Percentiles rank a stretch among this genome's conserved stretches.
Evolutionary conservation across 2,888 invertebrate genomes (phyloP).

Genomic region (Capitulum mitella): DNA sequence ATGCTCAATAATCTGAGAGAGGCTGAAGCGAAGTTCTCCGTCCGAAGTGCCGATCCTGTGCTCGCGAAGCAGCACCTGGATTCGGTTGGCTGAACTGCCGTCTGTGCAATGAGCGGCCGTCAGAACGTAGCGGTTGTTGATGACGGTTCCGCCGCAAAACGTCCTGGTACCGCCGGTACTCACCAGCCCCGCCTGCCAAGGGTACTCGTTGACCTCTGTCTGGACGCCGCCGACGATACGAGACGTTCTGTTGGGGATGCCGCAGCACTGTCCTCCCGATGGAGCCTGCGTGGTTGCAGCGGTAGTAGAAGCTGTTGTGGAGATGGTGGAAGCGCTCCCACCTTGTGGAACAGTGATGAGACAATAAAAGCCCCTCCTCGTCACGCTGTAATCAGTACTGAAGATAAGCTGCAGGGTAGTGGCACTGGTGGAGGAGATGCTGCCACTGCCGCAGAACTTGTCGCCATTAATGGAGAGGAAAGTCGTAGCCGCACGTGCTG

Average conservation of each 20-base stretch:
- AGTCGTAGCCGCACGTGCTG: neutral
- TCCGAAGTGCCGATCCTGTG: neutral
- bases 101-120: neutral
- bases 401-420: neutral
- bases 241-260: too few relatives aligned
- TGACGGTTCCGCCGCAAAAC: neutral
- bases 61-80: neutral
- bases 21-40: too few relatives aligned
- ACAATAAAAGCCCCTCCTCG: neutral
- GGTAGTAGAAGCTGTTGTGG: too few relatives aligned
- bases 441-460: neutral
- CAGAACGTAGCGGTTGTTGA: conserved; percentile 1
- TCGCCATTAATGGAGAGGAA: neutral
- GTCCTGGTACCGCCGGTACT: neutral
- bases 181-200: neutral
- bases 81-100: neutral
- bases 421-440: neutral
- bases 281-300: too few relatives aligned
- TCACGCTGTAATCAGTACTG: neutral
- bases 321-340: neutral
- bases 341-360: neutral
- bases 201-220: too few relatives aligned
- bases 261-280: too few relatives aligned
- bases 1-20: too few relatives aligned
- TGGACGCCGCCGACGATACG: too few relatives aligned